Evolutionary conservation across 2,113 vertebrate genomes (phyloP).

Genomic region (Pavo muticus): DNA sequence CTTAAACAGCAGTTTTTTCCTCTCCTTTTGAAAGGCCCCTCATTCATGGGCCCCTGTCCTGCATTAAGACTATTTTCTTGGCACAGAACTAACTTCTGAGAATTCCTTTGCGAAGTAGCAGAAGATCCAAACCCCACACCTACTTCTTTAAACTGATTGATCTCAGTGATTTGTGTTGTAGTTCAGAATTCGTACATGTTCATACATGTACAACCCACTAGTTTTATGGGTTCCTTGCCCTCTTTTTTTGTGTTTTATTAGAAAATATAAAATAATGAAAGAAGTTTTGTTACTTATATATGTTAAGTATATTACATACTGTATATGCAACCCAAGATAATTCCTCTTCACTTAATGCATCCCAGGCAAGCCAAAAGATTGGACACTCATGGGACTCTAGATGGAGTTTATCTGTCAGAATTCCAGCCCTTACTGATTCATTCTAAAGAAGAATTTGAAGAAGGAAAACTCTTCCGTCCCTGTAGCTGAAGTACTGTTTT

Average conservation of each 20-base stretch:
- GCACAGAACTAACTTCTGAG: not conserved
- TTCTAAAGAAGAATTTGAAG: not conserved
- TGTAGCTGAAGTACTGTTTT: not conserved
- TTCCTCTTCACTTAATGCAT: not conserved
- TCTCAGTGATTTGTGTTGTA: not conserved
- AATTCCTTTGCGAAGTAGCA: not conserved
- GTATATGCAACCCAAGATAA: not conserved
- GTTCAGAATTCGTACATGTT: not conserved
- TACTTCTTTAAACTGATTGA: not conserved
- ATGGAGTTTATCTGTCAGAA: not conserved
- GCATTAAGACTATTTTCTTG: not conserved
- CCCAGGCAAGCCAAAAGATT: not conserved
- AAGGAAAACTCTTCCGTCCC: not conserved
- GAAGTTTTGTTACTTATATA: not conserved
- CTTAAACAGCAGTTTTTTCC: not conserved
- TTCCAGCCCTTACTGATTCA: not conserved
- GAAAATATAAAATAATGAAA: not conserved
- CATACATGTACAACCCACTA: not conserved
- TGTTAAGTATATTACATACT: not conserved
- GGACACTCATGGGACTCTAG: not conserved
- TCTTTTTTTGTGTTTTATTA: not conserved
- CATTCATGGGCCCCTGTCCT: not conserved
- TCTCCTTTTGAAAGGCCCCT: not conserved
- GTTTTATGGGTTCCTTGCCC: not conserved
- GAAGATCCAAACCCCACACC: not conserved